phyloP scores from a whole-genome alignment of 2,888 invertebrate species.

The Blera fallax region DNA sequence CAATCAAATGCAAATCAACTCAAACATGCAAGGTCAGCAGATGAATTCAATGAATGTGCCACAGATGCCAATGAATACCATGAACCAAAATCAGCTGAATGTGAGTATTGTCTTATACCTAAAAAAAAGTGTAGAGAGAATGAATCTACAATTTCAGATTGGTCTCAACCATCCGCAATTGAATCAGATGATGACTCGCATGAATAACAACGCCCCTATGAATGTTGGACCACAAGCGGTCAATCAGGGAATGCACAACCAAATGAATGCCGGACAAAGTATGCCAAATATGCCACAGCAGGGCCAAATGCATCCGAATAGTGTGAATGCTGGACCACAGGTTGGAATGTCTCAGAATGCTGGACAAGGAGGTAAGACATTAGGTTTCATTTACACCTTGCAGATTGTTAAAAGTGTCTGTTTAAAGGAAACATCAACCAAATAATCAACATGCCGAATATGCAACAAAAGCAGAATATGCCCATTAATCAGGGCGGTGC shows the following conservation, averaged over 20 bases:
- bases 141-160: slow-evolving; percentile 75
- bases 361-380: slow-evolving; percentile 75
- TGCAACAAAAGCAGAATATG: slow-evolving; percentile 79
- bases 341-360: slow-evolving; percentile 77
- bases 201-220: slow-evolving; percentile 82
- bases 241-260: slow-evolving; percentile 78
- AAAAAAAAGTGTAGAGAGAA: slow-evolving; percentile 29
- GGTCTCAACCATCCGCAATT: slow-evolving; percentile 79
- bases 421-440: slow-evolving; percentile 77
- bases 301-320: slow-evolving; percentile 77
- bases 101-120: slow-evolving; percentile 63
- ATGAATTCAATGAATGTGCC: slow-evolving; percentile 78
- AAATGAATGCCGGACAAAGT: slow-evolving; percentile 77
- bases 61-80: slow-evolving; percentile 78
- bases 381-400: not conserved
- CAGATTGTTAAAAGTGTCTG: not conserved
- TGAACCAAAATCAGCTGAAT: slow-evolving; percentile 78
- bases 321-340: slow-evolving; percentile 76
- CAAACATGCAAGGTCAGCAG: slow-evolving; percentile 75
- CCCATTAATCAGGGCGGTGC: slow-evolving; percentile 81
- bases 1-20: slow-evolving; percentile 77
- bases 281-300: slow-evolving; percentile 84
- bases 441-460: slow-evolving; percentile 79
- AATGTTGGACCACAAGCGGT: slow-evolving; percentile 77
- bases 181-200: slow-evolving; percentile 82